Base-by-base conservation (phyloP, 2,113 vertebrate species). In the Columbina picui region DNA sequence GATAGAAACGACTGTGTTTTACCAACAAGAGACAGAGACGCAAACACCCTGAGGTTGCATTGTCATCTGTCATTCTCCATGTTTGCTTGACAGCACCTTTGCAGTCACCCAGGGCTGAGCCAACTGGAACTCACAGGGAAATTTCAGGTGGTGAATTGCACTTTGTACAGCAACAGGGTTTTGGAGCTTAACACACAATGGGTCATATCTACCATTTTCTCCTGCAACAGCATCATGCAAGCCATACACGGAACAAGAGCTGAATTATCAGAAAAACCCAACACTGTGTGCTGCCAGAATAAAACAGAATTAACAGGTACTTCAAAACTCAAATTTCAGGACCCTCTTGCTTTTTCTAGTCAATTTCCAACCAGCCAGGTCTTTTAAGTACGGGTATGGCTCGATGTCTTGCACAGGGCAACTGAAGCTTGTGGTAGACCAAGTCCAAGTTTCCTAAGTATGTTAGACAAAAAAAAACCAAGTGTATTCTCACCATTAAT, bases 81-180 rank as follows among this genome's bases (percentile, higher is more conserved):
- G 14, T 14, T 59, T 47, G 11, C 39, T 47, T 75, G 43, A 26
- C 68, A 57, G 11, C 12, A 12, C 10, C 29, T 81, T 60, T 45
- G 21, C 17, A 55, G 12, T 43, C 45, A 50, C 4, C 12, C 5
- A 3, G 30, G 27, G 43, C 57, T n/a, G 21, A 55, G 19, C 15
- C 50, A 49, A 26, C 12, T 26, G 19, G n/a, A 8, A 63, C 8
- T 64, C 17, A 10, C 8, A 12, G 23, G 30, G 32, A 75, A n/a
- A 64, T n/a, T 69, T 75, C 13, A 47, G 32, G 5, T 4, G 4
- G 7, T 32, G 9, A 7, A 41, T 63, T 45, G 12, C 13, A 3
- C 22, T 84, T 68, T 61, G 16, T n/a, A 45, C 16, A n/a, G 5
- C 14, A n/a, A 19, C 22, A 12, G 0, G 0, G 26, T n/a, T 38